Evolutionary conservation across 2,888 invertebrate genomes (phyloP), one percentile per base, ranked within the genome.

Genomic region (Agrochola litura): DNA sequence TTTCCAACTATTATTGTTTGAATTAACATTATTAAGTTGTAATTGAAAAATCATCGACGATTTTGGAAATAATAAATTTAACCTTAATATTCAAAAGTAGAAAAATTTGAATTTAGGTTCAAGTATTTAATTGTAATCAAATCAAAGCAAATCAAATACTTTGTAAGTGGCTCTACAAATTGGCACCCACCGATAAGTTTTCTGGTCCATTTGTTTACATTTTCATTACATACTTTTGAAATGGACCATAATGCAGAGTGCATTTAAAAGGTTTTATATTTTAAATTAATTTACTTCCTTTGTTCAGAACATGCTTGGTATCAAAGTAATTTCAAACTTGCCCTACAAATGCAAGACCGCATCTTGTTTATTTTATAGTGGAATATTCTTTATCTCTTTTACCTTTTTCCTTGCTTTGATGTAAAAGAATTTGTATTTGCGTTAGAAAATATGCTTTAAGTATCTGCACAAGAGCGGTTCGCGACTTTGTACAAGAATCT

Each of bases 301-400:
- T 41, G 52, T 25, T n/a, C 10, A 10, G 6, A 52, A 60, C 16
- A 19, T 70, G 52, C 52, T 68, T 63, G 10, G 19, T 66, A 60
- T 54, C 54, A 12, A 49, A 64, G 60, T 12, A 22, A 54, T 46
- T 54, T 49, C 14, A 25, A 30, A 30, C 16, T 54, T 9, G 12
- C 2, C 1, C 30, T 46, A n/a, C n/a, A 61, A 25, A 52, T n/a
- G 12, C 16, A 22, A 19, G 9, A 16, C 6, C 49, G 41, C 72
- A 72, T 19, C 49, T 46, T 81, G 37, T 67, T 49, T 9, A 6
- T 46, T 72, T 14, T 43, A 16, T 19, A 14, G n/a, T 46, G 46
- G 30, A 71, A 72, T n/a, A 56, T 70, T 54, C 25, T 58, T 30
- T 56, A 73, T n/a, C 2, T 19, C 12, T 22, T 41, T 73, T 46